These are phyloP conservation scores for Odontomachus brunneus DNA, from an alignment of 1,140 invertebrate species.

Conservation along the genomic window DNA sequence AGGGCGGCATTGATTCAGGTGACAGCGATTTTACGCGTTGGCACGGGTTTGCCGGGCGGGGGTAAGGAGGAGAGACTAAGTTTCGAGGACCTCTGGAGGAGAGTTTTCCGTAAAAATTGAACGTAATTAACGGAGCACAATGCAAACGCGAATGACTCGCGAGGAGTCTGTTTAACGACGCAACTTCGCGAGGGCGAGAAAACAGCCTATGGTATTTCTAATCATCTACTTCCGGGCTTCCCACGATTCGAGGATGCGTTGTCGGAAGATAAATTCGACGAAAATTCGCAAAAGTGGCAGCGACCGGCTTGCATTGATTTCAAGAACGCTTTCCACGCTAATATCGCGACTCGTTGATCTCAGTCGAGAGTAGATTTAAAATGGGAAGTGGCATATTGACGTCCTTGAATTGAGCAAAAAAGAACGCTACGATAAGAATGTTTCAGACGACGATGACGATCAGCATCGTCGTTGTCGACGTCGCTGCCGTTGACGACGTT, in stretches of 20 bases:
- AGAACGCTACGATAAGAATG: conserved; percentile 21
- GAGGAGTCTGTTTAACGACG: background rate
- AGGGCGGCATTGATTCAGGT: conserved; percentile 44
- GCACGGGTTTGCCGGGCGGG: background rate
- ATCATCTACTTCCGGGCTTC: conserved; percentile 18
- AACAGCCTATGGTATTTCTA: background rate
- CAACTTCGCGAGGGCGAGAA: background rate
- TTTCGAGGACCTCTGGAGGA: background rate
- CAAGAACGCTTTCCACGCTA: background rate
- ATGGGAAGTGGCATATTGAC: conserved; percentile 47
- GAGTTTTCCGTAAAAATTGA: conserved; percentile 21
- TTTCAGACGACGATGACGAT: conserved; percentile 14
- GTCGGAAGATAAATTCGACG: background rate
- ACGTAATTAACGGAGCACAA: conserved; percentile 14
- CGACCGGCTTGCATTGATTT: background rate
- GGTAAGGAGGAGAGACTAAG: background rate
- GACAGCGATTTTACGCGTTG: conserved; percentile 31
- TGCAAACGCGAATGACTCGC: background rate
- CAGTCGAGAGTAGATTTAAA: background rate
- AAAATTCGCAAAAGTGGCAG: background rate
- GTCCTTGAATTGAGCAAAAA: conserved; percentile 52
- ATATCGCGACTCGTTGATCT: conserved; percentile 7
- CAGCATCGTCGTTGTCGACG: too few relatives aligned
- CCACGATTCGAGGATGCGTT: background rate
- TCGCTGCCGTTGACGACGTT: conserved; percentile 5